Base-by-base conservation (phyloP, 2,113 vertebrate species). In the Osmerus mordax region DNA sequence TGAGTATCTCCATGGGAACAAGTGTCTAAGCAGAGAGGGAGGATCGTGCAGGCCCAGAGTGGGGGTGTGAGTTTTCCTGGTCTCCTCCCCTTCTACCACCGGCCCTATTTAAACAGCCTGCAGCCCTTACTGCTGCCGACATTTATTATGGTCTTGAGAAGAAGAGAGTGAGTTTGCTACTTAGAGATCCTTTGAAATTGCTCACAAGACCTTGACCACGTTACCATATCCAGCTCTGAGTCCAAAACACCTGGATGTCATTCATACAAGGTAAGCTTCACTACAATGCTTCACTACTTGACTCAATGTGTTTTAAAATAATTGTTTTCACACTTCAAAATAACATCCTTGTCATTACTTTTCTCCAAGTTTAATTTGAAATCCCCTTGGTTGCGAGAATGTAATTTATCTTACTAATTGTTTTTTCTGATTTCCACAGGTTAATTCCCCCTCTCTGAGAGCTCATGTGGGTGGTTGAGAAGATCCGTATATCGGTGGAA, bases 391-490 rank as follows among this genome's bases (percentile, higher is more conserved):
- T 2, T 8, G 69, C 60, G 6, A 72, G 41, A 47, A 47, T 47
- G 41, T 9, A 47, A 47, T 47, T 47, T 9, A 47, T 47, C 41
- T 47, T 23, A 60, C 4, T 69, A 52, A 3, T 8, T 0, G 32
- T 8, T 76, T 4, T 13, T 28, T 71, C 68, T 69, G 0, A 47
- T 73, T 85, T 82, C 61, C 69, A 32, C 69, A 71, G 51, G 72
- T 84, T 72, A 18, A 11, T 53, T 19, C 36, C 65, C 71, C 53
- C 63, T 69, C 7, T 51, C 59, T 64, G 61, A 73, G 61, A 65
- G 82, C 75, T 80, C 78, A 92, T 92, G 92, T 92, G 90, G 90
- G 83, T 92, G 77, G 83, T 91, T 76, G 90, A 91, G 64, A 92
- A 88, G 82, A 87, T 93, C 66, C 82, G 91, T 2, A 74, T 85